phyloP scores from a whole-genome alignment of 2,113 vertebrate species.

The Alces alces region DNA sequence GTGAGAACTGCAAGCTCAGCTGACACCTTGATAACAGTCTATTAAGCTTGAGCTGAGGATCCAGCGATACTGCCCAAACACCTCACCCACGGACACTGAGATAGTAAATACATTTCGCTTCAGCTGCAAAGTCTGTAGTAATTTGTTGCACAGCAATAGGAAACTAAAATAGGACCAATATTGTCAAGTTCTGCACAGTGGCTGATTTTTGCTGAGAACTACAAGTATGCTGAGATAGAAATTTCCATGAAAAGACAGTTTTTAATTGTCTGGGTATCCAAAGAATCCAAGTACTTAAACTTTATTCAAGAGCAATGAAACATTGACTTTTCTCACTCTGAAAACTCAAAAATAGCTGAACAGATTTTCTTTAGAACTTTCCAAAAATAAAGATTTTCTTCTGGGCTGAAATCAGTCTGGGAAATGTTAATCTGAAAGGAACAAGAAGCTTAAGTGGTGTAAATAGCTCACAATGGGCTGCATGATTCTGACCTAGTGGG shows the following conservation, averaged over 20 bases:
- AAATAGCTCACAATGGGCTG: not conserved
- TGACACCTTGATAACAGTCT: not conserved
- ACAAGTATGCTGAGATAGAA: not conserved
- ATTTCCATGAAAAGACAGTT: not conserved
- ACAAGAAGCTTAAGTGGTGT: not conserved
- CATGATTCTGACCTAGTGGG: not conserved
- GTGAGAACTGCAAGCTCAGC: not conserved
- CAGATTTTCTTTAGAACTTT: conserved; percentile 61
- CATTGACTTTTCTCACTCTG: conserved; percentile 35
- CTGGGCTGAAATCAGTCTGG: conserved; percentile 19
- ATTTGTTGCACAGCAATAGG: not conserved
- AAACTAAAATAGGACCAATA: not conserved
- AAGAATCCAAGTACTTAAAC: not conserved
- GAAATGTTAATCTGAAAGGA: conserved; percentile 19
- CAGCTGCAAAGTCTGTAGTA: not conserved
- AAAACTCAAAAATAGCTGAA: conserved; percentile 56
- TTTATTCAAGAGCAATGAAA: not conserved
- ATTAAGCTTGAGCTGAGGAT: not conserved
- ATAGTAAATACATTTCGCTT: not conserved
- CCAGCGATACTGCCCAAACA: not conserved
- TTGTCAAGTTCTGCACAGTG: not conserved
- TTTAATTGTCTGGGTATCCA: conserved; percentile 15
- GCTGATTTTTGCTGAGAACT: not conserved
- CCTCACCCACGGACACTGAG: not conserved
- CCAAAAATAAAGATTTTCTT: conserved; percentile 60